phyloP scores from a whole-genome alignment of 2,888 invertebrate genomes.

The Apamea monoglypha region DNA sequence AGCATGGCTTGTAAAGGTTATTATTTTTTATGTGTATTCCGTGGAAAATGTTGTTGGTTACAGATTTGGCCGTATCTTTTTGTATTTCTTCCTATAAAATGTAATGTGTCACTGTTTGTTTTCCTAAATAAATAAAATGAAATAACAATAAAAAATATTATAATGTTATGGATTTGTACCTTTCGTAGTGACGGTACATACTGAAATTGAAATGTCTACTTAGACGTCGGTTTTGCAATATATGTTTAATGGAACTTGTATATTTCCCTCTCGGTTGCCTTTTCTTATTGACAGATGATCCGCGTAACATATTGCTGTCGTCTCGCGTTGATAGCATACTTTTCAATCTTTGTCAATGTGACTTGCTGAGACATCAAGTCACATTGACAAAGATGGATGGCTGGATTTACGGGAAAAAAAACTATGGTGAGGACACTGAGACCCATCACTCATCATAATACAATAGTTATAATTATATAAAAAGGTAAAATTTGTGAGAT shows the following conservation, averaged over 20 bases:
- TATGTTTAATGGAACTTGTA: neutral
- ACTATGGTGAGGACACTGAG: too few relatives aligned
- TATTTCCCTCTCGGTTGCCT: neutral
- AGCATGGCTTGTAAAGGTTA: too few relatives aligned
- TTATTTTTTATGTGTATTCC: too few relatives aligned
- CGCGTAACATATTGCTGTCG: neutral
- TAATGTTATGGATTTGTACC: neutral
- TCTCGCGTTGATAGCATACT: neutral
- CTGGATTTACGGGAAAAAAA: neutral
- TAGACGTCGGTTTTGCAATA: conserved; percentile 4
- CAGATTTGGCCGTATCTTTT: too few relatives aligned
- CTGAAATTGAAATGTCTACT: conserved; percentile 14
- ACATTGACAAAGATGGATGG: too few relatives aligned
- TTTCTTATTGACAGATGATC: neutral
- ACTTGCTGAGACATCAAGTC: neutral
- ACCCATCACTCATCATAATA: too few relatives aligned
- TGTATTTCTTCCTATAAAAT: too few relatives aligned
- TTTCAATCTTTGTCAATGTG: neutral
- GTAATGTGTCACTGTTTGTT: too few relatives aligned
- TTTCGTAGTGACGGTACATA: neutral
- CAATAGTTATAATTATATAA: neutral
- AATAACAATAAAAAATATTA: too few relatives aligned
- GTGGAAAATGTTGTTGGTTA: too few relatives aligned
- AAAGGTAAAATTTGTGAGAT: neutral
- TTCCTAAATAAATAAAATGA: too few relatives aligned